phyloP scores from a whole-genome alignment of 2,797 vertebrate species.

The Thalassophryne amazonica region DNA sequence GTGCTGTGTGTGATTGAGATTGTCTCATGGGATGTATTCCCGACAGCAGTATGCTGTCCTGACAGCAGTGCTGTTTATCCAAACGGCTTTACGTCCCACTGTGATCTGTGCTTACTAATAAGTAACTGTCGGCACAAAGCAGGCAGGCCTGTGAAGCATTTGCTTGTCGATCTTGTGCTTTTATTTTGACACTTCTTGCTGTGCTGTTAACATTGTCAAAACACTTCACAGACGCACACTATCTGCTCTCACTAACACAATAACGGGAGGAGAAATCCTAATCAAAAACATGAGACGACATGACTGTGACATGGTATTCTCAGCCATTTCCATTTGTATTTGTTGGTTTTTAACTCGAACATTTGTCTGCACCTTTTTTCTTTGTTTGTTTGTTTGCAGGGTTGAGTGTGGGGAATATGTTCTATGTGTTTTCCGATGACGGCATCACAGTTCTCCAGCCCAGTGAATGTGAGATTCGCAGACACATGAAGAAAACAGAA shows the following conservation, averaged over 20 bases:
- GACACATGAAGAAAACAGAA: conserved; percentile 85
- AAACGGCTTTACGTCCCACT: neutral
- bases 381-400: conserved; percentile 70
- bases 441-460: conserved; percentile 91
- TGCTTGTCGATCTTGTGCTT: conserved; percentile 1
- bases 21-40: neutral
- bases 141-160: conserved; percentile 1
- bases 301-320: neutral
- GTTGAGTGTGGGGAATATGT: conserved; percentile 95
- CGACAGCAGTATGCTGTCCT: conserved; percentile 11
- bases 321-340: conserved; percentile 2
- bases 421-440: conserved; percentile 93
- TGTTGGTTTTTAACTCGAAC: neutral
- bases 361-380: neutral
- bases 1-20: neutral
- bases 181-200: conserved; percentile 13
- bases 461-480: conserved; percentile 88
- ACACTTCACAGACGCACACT: conserved; percentile 22
- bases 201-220: conserved; percentile 38
- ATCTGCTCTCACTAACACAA: conserved; percentile 5
- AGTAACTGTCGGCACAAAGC: conserved; percentile 22
- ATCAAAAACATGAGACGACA: conserved; percentile 30
- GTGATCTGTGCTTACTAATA: conserved; percentile 11
- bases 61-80: neutral
- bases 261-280: conserved; percentile 34